A percentile compares a stretch with the other conserved stretches of the same genome.
phyloP scores from a whole-genome alignment of 1,140 invertebrate genomes.

The Andrena cerasifolii region DNA sequence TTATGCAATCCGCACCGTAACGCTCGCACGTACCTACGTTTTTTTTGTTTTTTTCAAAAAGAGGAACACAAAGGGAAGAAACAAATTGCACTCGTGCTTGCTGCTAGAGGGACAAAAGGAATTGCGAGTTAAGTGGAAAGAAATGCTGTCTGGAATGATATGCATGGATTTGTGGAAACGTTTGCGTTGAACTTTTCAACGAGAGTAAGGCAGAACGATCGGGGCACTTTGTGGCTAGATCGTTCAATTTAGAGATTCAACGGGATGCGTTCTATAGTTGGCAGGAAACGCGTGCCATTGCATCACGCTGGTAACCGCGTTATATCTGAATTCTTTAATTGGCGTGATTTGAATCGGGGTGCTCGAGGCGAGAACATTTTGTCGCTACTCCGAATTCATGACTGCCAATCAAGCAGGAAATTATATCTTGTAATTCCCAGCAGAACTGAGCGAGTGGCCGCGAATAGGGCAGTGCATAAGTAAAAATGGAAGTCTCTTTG shows the following conservation, averaged over 20 bases:
- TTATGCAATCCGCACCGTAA: neutral
- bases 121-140: neutral
- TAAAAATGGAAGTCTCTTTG: too few relatives aligned
- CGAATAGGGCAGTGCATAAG: too few relatives aligned
- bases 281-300: slow-evolving; percentile 65
- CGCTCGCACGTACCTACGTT: neutral
- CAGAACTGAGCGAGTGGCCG: neutral
- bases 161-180: neutral
- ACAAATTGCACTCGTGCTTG: too few relatives aligned
- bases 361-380: neutral
- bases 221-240: slow-evolving; percentile 17
- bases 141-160: neutral
- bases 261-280: slow-evolving; percentile 34
- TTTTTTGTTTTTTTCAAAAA: too few relatives aligned
- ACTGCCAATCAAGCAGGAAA: neutral
- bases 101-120: too few relatives aligned
- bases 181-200: neutral
- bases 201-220: neutral
- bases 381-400: neutral
- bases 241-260: slow-evolving; percentile 56
- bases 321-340: slow-evolving; percentile 62
- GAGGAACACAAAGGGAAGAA: too few relatives aligned
- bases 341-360: slow-evolving; percentile 52
- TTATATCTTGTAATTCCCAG: neutral
- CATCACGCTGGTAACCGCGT: slow-evolving; percentile 44